Evolutionary conservation across 1,140 invertebrate species (phyloP).

Genomic region (Antheraea mylitta): DNA sequence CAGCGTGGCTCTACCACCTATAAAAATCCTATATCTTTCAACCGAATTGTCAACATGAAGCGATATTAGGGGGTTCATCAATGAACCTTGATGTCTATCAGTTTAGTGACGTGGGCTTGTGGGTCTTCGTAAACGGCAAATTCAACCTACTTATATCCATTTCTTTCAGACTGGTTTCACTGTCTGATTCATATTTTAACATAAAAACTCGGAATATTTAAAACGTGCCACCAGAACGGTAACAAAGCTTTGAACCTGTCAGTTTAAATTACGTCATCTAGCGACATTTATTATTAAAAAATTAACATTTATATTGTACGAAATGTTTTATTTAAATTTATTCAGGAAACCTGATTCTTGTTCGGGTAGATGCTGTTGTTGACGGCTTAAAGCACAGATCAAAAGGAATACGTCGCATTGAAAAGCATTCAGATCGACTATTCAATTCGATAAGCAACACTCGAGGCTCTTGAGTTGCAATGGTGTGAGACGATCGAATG

Average conservation of each 20-base stretch:
- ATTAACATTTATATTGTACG: neutral
- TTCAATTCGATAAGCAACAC: conserved; percentile 19
- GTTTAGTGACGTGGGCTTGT: too few relatives aligned
- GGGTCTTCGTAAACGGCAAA: too few relatives aligned
- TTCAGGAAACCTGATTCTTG: neutral
- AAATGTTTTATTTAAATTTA: neutral
- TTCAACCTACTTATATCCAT: too few relatives aligned
- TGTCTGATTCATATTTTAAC: neutral
- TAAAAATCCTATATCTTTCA: too few relatives aligned
- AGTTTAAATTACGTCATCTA: neutral
- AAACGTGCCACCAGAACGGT: neutral
- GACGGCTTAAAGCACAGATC: conserved; percentile 15
- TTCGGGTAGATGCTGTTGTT: neutral
- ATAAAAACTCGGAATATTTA: neutral
- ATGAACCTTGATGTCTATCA: too few relatives aligned
- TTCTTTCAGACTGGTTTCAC: neutral
- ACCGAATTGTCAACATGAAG: too few relatives aligned
- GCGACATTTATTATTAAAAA: conserved; percentile 5
- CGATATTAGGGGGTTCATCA: too few relatives aligned
- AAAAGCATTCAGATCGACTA: conserved; percentile 19
- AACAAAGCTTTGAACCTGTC: neutral
- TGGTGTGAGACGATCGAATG: conserved; percentile 1
- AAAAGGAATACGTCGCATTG: conserved; percentile 20
- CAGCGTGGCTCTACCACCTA: too few relatives aligned
- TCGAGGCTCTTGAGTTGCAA: conserved; percentile 8